These are phyloP conservation scores for Anthonomus grandis DNA, from an alignment of 1,140 invertebrate species.

Conservation along the genomic window DNA sequence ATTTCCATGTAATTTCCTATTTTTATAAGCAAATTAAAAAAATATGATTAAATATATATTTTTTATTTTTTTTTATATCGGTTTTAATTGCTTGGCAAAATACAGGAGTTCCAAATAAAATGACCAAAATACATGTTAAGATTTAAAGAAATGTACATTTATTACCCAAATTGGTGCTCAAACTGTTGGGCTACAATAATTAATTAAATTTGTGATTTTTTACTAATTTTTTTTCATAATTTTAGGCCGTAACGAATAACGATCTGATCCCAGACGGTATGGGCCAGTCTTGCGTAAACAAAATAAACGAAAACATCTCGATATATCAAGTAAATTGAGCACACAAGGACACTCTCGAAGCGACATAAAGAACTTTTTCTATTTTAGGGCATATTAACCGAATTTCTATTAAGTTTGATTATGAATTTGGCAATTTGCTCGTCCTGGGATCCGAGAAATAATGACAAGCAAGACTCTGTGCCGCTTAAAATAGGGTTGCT, in stretches of 20 bases:
- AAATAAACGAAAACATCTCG: slow-evolving; percentile 19
- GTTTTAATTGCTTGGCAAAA: too few species aligned
- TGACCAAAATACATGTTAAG: too few species aligned
- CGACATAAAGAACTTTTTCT: too few species aligned
- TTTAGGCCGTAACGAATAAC: slow-evolving; percentile 35
- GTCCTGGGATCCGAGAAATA: slow-evolving; percentile 51
- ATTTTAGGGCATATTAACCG: slow-evolving; percentile 47
- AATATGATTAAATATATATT: too few species aligned
- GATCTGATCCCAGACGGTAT: slow-evolving; percentile 6
- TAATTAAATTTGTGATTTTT: not conserved
- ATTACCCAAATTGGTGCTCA: too few species aligned
- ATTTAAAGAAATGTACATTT: too few species aligned
- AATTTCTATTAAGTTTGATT: slow-evolving; percentile 47
- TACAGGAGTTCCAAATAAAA: too few species aligned
- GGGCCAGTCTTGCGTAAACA: slow-evolving; percentile 27
- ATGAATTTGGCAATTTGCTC: slow-evolving; percentile 51
- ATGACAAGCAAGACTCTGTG: slow-evolving; percentile 50
- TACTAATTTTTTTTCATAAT: not conserved
- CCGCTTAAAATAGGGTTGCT: slow-evolving; percentile 50
- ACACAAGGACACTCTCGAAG: too few species aligned
- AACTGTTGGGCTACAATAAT: too few species aligned
- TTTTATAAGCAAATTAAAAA: too few species aligned
- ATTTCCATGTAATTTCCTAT: too few species aligned
- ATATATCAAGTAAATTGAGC: slow-evolving; percentile 28
- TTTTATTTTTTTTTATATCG: too few species aligned